Evolutionary conservation across 92 coral and sea anemone species (phyloP), one percentile per base, ranked within the genome.

Genomic region (Porites cylindrica): DNA sequence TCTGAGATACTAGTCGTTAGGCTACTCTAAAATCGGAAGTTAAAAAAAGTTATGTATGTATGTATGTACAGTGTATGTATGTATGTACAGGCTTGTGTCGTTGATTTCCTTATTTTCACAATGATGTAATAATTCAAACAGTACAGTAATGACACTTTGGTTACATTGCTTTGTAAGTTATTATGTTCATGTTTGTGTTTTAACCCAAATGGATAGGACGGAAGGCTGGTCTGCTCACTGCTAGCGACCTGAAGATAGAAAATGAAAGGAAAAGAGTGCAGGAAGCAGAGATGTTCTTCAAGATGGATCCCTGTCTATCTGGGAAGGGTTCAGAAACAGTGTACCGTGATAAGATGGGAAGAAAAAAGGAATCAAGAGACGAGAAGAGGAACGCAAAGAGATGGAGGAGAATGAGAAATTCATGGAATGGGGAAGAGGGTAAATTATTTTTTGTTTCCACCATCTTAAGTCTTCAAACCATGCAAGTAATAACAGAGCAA

Each of bases 361-460:
- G 89, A 62, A 93, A 88, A 63, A 86, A 97, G 70, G 96, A 83
- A 82, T 83, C 19, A 95, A 89, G 81, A 92, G 94, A 62, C 85
- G 91, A 77, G 99, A 96, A 75, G 96, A 96, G 74, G 96, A 96
- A 62, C 77, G 71, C 56, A 91, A 87, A 89, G 94, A 96, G 80
- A 85, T 89, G 72, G 93, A 91, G 74, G 98, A 96, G 21, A 91
- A 95, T 93, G 98, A 90, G 78, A 95, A 95, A 68, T 96, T 93
- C 63, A 80, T 90, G 92, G 92, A 95, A 77, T 96, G 98, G 99
- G 99, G 99, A 60, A 91, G 90, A 90, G 99, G 99, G 99, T 96
- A 82, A 83, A 90, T 11, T 52, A 66, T 52, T 70, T 7, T 59
- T 19, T 11, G 9, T 18, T 7, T 19, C 0, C 65, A 13, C 66